Base-by-base conservation (phyloP, 2,113 vertebrate genomes). In the Coracopsis vasa region DNA sequence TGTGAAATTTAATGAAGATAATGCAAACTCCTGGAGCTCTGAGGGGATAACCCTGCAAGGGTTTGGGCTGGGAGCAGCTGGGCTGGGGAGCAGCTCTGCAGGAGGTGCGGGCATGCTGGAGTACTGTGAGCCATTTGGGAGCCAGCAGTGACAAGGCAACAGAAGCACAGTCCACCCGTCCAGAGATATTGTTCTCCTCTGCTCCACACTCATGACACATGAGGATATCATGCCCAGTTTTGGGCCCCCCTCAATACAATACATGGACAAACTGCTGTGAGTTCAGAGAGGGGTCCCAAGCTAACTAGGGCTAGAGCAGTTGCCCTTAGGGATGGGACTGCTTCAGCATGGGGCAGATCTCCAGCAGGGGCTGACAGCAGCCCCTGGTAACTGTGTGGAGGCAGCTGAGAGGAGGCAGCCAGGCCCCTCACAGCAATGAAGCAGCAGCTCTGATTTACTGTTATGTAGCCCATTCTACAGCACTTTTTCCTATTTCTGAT, bases 31-130 rank as follows among this genome's bases (percentile, higher is more conserved):
- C 28, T 31, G 54, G 54, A 73, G 8, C 14, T 65, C 71, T 66
- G 62, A 79, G 50, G 16, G 27, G 23, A 45, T 48, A 69, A 25
- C 11, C 27, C 18, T 47, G 7, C 28, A 47, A 70, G 54, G 23
- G 1, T 48, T 9, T 0, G 4, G 15, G 16, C 21, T 70, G 33
- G 29, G 65, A 51, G 8, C 1, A 0, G 11, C 27, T 1, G 2
- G 42, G 23, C 31, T 72, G 16, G 8, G 27, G 29, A 56, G 27
- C 28, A 50, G 56, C 37, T 65, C 53, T 53, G 21, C 0, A 2
- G 70, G 73, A 79, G 35, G 27, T 1, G 0, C 23, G 67, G 56
- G 8, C 6, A 3, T n/a, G 24, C 58, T 61, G 45, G 31, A 27
- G 33, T 10, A 56, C 37, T 7, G 1, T 4, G 1, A 80, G 12